Evolutionary conservation across 2,888 invertebrate species (phyloP), one percentile per base, ranked within the genome.

Genomic region (Athripsodes cinereus): DNA sequence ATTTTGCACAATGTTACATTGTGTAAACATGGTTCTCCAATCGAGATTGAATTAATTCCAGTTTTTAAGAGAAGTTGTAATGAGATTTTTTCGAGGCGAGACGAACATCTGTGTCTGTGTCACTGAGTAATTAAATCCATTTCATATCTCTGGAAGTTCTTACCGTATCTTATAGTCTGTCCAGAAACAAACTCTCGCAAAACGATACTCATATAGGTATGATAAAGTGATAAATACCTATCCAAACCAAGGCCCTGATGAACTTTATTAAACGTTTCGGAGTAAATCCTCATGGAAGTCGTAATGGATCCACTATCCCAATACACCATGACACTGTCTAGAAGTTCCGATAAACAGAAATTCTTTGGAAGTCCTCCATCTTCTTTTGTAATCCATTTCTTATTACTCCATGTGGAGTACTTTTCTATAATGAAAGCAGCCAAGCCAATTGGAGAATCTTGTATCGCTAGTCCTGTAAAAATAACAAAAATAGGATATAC

Each of bases 291-390:
- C 68, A 82, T 76, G 0, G 89, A 87, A 0, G 88, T 84, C 0
- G 85, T 85, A 35, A 89, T 87, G 2, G 85, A 84, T 61, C 83
- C 81, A 10, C 85, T 84, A 0, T 86, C 70, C 85, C 90, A 90
- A 68, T 92, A 92, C 44, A 92, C 74, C 87, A 90, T 90, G 1
- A 92, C 69, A 66, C 90, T 89, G 65, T 90, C 90, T 44, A 89
- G 70, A 21, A 90, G 71, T 61, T 85, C 82, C 59, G 84, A 83
- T 61, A 84, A 66, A 0, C 79, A 76, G 67, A 72, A 86, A 64
- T 82, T 81, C 56, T 79, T 72, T 2, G 73, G 71, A 3, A 88
- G 70, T 19, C 84, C 84, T 21, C 86, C 87, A 65, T 87, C 85
- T 1, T 73, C 70, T n/a, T 74, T 71, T 22, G 70, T 65, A 54